Evolutionary conservation across 1,140 invertebrate genomes (phyloP).

Genomic region (Lepidotrigona ventralis): DNA sequence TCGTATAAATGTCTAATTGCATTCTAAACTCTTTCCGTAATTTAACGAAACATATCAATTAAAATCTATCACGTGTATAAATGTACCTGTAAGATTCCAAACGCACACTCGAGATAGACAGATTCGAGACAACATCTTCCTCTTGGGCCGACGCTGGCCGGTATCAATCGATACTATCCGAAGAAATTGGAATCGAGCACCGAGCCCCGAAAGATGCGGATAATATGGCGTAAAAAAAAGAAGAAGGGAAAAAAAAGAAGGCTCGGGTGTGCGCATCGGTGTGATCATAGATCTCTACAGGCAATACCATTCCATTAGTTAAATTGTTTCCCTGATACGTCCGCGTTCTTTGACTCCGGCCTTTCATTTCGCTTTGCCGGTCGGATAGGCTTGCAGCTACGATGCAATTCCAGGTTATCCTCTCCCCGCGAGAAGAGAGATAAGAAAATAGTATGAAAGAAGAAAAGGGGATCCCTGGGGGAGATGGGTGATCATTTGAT

Average conservation of each 20-base stretch:
- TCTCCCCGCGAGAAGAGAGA: slow-evolving; percentile 22
- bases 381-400: slow-evolving; percentile 22
- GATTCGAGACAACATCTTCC: background rate
- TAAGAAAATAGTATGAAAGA: slow-evolving; percentile 44
- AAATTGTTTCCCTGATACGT: slow-evolving; percentile 75
- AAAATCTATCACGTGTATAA: no score
- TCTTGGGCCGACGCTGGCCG: background rate
- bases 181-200: slow-evolving; percentile 49
- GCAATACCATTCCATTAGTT: slow-evolving; percentile 77
- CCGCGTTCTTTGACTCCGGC: slow-evolving; percentile 52
- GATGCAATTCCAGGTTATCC: slow-evolving; percentile 51
- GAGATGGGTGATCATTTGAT: slow-evolving; percentile 46
- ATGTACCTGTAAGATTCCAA: no score
- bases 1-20: no score
- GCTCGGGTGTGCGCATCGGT: background rate
- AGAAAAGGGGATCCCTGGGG: slow-evolving; percentile 32
- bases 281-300: slow-evolving; percentile 56
- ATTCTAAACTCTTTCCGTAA: no score
- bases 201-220: slow-evolving; percentile 35
- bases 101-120: no score
- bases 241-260: background rate
- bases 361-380: slow-evolving; percentile 45
- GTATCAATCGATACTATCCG: slow-evolving; percentile 27
- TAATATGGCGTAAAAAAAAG: slow-evolving; percentile 5
- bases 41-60: no score